These are phyloP conservation scores for Rhysida immarginata DNA, from an alignment of 1,140 invertebrate species.

Conservation along the genomic window DNA sequence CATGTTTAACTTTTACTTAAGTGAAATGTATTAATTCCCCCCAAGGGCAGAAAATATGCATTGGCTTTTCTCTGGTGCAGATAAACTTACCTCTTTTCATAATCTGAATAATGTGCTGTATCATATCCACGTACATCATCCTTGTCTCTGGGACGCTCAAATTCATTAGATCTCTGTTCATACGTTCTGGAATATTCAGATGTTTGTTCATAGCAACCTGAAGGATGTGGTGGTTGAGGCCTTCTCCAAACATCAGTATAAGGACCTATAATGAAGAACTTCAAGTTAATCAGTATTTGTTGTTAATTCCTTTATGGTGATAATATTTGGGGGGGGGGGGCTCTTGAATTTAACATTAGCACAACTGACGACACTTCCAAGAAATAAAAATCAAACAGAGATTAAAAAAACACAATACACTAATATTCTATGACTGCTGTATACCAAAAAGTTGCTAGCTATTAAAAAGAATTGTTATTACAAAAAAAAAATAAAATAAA, in stretches of 20 bases:
- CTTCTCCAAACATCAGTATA: constrained; percentile 1
- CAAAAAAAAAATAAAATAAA: too few species aligned
- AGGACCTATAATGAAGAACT: not conserved
- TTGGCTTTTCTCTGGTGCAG: not conserved
- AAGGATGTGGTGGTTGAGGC: not conserved
- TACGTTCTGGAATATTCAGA: constrained; percentile 9
- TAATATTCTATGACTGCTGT: too few species aligned
- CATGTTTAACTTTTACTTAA: not conserved
- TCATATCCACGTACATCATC: constrained; percentile 7
- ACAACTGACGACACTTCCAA: too few species aligned
- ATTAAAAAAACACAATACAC: too few species aligned
- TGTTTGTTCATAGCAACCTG: constrained; percentile 13
- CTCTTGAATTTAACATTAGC: too few species aligned
- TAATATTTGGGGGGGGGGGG: too few species aligned
- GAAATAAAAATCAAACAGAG: too few species aligned
- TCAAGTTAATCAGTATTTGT: too few species aligned
- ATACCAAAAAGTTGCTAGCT: too few species aligned
- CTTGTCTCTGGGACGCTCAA: constrained; percentile 13
- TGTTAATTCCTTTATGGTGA: too few species aligned
- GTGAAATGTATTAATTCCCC: not conserved
- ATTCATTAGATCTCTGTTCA: constrained; percentile 14
- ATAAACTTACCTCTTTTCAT: constrained; percentile 6
- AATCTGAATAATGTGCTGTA: constrained; percentile 8
- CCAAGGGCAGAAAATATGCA: not conserved
- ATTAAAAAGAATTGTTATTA: too few species aligned